These are phyloP conservation scores for Morphnarchus princeps DNA, from an alignment of 2,113 vertebrate genomes.

Conservation along the genomic window DNA sequence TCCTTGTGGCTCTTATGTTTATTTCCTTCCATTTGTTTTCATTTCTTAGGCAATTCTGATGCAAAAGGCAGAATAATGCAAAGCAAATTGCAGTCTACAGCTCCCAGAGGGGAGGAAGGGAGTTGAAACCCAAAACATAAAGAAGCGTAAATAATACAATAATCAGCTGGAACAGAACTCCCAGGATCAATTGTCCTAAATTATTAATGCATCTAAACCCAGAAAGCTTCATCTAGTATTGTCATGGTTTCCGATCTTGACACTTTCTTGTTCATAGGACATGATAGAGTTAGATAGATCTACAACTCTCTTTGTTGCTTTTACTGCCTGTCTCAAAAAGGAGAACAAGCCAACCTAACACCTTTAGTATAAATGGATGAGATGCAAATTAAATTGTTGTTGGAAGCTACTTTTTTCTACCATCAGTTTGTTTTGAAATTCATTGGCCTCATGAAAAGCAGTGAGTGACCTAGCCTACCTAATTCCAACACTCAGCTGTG, in stretches of 20 bases:
- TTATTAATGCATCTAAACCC: constrained; percentile 8
- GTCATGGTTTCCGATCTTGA: neutral
- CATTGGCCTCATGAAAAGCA: neutral
- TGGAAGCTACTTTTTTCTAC: neutral
- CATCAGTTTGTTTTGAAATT: neutral
- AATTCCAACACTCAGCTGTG: neutral
- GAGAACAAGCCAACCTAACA: neutral
- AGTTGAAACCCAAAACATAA: neutral
- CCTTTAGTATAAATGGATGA: neutral
- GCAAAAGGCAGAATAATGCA: constrained; percentile 30
- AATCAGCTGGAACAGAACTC: constrained; percentile 30
- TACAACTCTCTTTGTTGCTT: neutral
- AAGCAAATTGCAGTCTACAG: constrained; percentile 12
- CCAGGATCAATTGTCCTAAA: constrained; percentile 35
- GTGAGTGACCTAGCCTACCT: neutral
- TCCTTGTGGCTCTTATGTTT: constrained; percentile 19
- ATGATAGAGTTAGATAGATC: neutral
- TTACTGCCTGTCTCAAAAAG: neutral
- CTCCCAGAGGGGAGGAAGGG: neutral
- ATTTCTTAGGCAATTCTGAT: constrained; percentile 33
- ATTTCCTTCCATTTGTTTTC: constrained; percentile 47
- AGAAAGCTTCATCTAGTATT: neutral
- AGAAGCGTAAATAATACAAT: constrained; percentile 26
- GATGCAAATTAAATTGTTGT: neutral
- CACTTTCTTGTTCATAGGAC: neutral